Conservation (phyloP, 1,140 invertebrate genomes). For the Meloidogyne hapla region DNA sequence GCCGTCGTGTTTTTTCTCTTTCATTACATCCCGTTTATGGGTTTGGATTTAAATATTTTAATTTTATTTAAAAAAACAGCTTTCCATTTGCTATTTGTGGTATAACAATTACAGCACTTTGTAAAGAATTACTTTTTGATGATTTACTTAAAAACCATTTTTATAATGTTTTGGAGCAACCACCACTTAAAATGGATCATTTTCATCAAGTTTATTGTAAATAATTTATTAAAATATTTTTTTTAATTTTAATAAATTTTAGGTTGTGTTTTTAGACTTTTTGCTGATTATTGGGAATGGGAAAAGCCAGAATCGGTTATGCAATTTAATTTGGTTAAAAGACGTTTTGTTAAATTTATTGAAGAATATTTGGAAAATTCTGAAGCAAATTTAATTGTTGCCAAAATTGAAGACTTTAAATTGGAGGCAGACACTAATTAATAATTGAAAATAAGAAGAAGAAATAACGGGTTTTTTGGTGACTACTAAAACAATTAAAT, state of each 20-base stretch:
- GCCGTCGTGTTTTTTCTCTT: constrained; percentile 79
- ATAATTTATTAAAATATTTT: constrained; percentile 30
- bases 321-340: constrained; percentile 51
- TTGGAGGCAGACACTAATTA: not conserved
- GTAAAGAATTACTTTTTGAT: constrained; percentile 75
- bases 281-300: constrained; percentile 46
- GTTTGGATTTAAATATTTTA: constrained; percentile 18
- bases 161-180: constrained; percentile 73
- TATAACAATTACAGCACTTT: constrained; percentile 88
- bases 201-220: constrained; percentile 89
- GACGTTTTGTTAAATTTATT: constrained; percentile 31
- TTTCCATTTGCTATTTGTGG: constrained; percentile 76
- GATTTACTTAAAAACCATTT: constrained; percentile 85
- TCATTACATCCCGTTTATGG: constrained; percentile 78
- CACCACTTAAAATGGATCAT: constrained; percentile 72
- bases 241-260: constrained; percentile 12
- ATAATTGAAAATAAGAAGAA: not conserved
- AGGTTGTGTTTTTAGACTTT: constrained; percentile 50
- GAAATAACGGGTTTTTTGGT: constrained; percentile 1
- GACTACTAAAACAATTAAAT: too few relatives aligned
- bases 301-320: constrained; percentile 42
- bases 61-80: constrained; percentile 25
- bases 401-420: constrained; percentile 19
- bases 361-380: constrained; percentile 34
- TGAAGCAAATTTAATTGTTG: constrained; percentile 37